Percentiles rank a stretch among this genome's conserved stretches.
These are phyloP conservation scores for Nycticebus coucang DNA, from an alignment of 2,113 vertebrate species.

Conservation along the genomic window DNA sequence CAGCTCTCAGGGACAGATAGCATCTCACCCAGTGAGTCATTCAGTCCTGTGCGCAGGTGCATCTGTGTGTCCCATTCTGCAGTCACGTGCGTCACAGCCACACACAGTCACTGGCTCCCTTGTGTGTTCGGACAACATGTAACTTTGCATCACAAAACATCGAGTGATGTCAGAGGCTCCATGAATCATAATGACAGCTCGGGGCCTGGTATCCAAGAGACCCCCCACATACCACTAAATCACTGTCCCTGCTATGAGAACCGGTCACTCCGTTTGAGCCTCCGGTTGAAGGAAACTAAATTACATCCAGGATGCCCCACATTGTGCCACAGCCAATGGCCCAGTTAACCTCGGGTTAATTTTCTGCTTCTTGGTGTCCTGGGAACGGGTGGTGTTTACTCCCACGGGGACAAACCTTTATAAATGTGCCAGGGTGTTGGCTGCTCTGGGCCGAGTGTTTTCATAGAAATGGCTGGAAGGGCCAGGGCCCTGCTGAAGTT, in stretches of 20 bases:
- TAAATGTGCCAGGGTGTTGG: slow-evolving; percentile 81
- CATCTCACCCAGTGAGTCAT: accelerated
- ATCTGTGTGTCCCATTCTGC: background rate
- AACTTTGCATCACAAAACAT: slow-evolving; percentile 65
- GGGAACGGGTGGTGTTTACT: slow-evolving; percentile 87
- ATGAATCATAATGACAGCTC: slow-evolving; percentile 70
- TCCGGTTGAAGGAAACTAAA: slow-evolving; percentile 81
- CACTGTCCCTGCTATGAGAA: slow-evolving; percentile 84
- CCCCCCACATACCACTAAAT: slow-evolving; percentile 79
- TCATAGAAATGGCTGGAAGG: slow-evolving; percentile 82
- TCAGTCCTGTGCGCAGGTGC: background rate
- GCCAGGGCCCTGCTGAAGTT: slow-evolving; percentile 78
- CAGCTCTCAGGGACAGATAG: background rate
- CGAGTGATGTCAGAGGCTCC: slow-evolving; percentile 55
- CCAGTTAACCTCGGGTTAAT: slow-evolving; percentile 86
- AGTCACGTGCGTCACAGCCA: background rate
- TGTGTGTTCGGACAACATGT: background rate
- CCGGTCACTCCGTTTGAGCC: slow-evolving; percentile 57
- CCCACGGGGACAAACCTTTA: slow-evolving; percentile 83
- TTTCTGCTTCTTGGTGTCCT: slow-evolving; percentile 85
- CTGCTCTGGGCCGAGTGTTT: slow-evolving; percentile 82
- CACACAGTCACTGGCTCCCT: background rate
- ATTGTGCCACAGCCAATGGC: slow-evolving; percentile 84
- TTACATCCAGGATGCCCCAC: slow-evolving; percentile 84
- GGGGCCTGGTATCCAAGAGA: slow-evolving; percentile 83